Evolutionary conservation across 2,797 vertebrate species (phyloP), one percentile per base, ranked within the genome.

Genomic region (Cynodonichthys magdalenae): DNA sequence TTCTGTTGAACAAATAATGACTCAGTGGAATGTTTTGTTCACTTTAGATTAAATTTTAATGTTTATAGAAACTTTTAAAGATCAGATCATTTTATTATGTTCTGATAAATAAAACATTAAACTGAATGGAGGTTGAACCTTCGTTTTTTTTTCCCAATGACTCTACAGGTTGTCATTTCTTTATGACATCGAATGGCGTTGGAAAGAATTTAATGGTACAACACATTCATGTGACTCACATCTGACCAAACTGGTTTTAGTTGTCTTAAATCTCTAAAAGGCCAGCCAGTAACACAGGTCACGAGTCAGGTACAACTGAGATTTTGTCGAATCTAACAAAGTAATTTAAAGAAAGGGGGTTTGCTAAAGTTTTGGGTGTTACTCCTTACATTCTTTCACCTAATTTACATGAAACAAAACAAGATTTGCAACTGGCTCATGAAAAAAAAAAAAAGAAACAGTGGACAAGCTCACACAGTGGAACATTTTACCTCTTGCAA

Each of bases 331-430:
- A n/a, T 44, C 17, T 1, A 44, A 17, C 42, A 1, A 1, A 15
- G 4, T 9, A 17, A n/a, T 17, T n/a, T 5, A 17, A n/a, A 44
- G 1, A 24, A 24, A 34, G 7, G 9, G 9, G 31, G 1, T 9
- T 7, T 34, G 31, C 15, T n/a, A 17, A n/a, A 3, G 15, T 9
- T 44, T 44, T 15, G 42, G 42, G 42, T 44, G 42, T 44, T 15
- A 15, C 57, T 63, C 46, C 24, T 65, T 15, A 69, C 74, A 85
- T 82, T 81, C 74, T 68, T 68, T 44, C 18, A 54, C 7, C 48
- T 0, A 3, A 24, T 48, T 69, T 34, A 10, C 58, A 71, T 56
- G 53, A 65, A 79, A 48, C 29, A 24, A n/a, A 34, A 41, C 2
- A 31, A 41, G 55, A 51, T 29, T 10, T 39, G 12, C n/a, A 27